Evolutionary conservation across 64 coral and sea anemone genomes (phyloP).

Genomic region (Montipora capricornis): DNA sequence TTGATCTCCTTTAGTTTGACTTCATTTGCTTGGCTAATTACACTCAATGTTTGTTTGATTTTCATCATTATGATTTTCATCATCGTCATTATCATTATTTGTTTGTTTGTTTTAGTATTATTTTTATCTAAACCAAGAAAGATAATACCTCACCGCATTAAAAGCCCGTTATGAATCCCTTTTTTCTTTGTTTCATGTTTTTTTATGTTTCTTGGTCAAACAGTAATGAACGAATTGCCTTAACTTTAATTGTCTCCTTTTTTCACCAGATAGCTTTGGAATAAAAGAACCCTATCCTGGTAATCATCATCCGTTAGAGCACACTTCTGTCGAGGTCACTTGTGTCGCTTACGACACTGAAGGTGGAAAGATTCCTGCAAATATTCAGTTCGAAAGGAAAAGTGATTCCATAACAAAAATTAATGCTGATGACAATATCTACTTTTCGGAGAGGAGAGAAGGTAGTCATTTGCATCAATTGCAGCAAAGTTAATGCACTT

Average conservation of each 20-base stretch:
- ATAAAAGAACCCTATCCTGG: not conserved
- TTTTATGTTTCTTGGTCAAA: too few species aligned
- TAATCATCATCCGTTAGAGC: not conserved
- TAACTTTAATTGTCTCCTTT: not conserved
- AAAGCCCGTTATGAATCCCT: not conserved
- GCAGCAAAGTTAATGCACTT: too few species aligned
- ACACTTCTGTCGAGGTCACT: not conserved
- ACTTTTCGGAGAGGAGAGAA: constrained; percentile 13
- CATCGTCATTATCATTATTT: too few species aligned
- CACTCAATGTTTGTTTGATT: too few species aligned
- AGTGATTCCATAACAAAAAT: rapidly evolving
- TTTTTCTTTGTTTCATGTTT: not conserved
- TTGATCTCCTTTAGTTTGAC: too few species aligned
- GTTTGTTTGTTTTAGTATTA: too few species aligned
- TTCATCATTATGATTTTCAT: too few species aligned
- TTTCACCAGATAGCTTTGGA: not conserved
- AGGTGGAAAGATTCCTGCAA: not conserved
- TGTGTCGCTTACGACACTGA: not conserved
- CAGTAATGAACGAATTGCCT: not conserved
- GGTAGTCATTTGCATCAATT: not conserved
- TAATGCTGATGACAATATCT: not conserved
- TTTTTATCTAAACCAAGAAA: too few species aligned
- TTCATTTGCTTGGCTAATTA: too few species aligned
- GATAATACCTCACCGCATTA: too few species aligned
- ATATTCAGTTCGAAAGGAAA: not conserved